Evolutionary conservation across 2,888 invertebrate genomes (phyloP).

Genomic region (Apocheima hispidaria): DNA sequence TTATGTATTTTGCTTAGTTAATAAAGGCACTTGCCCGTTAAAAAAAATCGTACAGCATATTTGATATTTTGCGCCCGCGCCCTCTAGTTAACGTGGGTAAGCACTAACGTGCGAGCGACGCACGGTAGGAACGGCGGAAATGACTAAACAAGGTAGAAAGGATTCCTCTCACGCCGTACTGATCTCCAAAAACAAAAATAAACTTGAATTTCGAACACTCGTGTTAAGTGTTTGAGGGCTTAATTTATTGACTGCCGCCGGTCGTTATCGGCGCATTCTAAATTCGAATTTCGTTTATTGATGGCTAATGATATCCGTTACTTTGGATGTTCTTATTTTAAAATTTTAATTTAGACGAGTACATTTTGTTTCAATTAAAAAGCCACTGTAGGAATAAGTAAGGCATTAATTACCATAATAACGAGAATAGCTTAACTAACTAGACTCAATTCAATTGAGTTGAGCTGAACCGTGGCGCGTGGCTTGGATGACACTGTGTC

Average conservation of each 20-base stretch:
- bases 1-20: no score
- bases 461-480: no score
- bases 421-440: no score
- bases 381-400: conserved; percentile 2
- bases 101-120: conserved; percentile 2
- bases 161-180: conserved; percentile 22
- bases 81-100: no score
- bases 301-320: conserved; percentile 48
- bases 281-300: conserved; percentile 53
- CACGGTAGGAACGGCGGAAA: conserved; percentile 31
- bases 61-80: no score
- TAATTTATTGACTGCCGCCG: conserved; percentile 63
- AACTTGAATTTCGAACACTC: conserved; percentile 45
- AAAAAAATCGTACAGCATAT: no score
- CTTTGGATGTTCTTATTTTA: conserved; percentile 40
- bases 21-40: no score
- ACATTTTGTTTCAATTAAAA: conserved; percentile 30
- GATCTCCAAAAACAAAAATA: conserved; percentile 43
- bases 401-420: no score
- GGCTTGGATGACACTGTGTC: no score
- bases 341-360: conserved; percentile 38
- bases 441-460: no score
- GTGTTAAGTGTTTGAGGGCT: conserved; percentile 64
- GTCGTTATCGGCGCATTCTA: conserved; percentile 55
- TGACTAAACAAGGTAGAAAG: conserved; percentile 28